Evolutionary conservation across 1,140 invertebrate species (phyloP).

Genomic region (Ceratina japonica): DNA sequence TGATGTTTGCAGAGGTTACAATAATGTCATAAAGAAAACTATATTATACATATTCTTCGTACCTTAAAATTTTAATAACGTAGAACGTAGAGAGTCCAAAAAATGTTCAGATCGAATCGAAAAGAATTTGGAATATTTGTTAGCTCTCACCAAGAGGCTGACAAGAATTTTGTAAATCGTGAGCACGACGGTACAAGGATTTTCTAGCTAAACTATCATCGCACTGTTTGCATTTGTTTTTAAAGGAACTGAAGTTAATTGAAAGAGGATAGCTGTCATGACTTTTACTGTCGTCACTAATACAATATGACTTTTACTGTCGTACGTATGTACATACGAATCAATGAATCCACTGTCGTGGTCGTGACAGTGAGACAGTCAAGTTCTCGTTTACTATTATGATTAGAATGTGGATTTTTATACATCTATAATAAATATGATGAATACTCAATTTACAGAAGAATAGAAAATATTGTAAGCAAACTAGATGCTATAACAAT

Average conservation of each 20-base stretch:
- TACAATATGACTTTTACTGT: too few relatives aligned
- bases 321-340: too few relatives aligned
- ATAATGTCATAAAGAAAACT: not conserved
- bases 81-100: not conserved
- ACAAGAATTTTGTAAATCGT: slow-evolving; percentile 20
- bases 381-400: too few relatives aligned
- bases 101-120: not conserved
- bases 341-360: too few relatives aligned
- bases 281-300: too few relatives aligned
- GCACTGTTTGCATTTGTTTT: slow-evolving; percentile 30
- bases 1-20: not conserved
- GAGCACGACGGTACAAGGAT: not conserved
- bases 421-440: too few relatives aligned
- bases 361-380: too few relatives aligned
- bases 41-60: too few relatives aligned
- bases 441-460: too few relatives aligned
- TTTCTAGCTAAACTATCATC: not conserved
- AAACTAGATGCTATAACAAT: too few relatives aligned
- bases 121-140: not conserved
- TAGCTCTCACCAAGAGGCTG: not conserved
- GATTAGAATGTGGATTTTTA: too few relatives aligned
- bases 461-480: too few relatives aligned
- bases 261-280: not conserved
- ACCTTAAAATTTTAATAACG: not conserved
- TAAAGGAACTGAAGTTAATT: not conserved